Conservation (phyloP, 2,797 vertebrate genomes). For the Spinus pinus region DNA sequence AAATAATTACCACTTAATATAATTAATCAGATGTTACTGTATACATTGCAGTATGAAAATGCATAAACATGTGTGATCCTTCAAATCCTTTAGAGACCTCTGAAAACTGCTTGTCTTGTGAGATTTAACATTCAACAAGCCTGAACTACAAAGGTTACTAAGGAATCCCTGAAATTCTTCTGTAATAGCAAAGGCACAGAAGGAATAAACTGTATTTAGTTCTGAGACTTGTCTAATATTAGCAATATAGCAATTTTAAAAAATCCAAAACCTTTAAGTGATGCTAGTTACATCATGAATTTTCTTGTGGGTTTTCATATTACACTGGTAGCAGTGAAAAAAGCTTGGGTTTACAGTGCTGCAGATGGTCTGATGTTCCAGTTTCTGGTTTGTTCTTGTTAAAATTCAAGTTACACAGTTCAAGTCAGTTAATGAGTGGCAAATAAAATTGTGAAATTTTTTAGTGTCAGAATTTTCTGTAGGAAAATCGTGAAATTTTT, state of each 20-base stretch:
- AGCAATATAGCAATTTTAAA: background rate
- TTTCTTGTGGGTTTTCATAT: background rate
- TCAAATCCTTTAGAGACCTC: background rate
- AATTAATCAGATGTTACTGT: background rate
- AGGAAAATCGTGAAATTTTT: background rate
- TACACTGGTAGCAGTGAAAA: background rate
- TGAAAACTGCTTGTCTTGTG: background rate
- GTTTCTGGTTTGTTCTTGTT: background rate
- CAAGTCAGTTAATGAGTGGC: background rate
- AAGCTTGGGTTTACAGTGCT: background rate
- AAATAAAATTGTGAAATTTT: background rate
- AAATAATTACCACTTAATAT: background rate
- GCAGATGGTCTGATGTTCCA: background rate
- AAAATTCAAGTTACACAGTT: background rate
- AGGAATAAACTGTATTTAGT: background rate
- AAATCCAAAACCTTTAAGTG: background rate
- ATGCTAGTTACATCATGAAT: background rate
- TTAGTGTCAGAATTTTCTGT: background rate
- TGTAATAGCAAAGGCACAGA: background rate
- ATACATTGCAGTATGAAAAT: background rate
- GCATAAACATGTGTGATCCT: background rate
- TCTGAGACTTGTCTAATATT: background rate
- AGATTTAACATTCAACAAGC: background rate
- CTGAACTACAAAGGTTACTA: background rate
- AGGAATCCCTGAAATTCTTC: background rate